Percentiles rank a stretch among this genome's conserved stretches.
phyloP scores from a whole-genome alignment of 2,888 invertebrate species.

The Apoda limacodes region DNA sequence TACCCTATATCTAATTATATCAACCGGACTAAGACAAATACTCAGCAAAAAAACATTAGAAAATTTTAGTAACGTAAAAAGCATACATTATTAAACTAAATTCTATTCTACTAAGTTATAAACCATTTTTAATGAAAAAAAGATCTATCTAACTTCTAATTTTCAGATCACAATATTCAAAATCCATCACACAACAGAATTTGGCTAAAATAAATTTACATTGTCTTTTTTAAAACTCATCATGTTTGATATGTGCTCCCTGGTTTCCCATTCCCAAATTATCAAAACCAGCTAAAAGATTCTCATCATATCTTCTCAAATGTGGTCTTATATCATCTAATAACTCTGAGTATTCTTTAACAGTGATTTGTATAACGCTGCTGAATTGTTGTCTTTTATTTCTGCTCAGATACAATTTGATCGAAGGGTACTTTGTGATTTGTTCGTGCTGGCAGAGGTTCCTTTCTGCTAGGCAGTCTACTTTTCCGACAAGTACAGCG shows the following conservation, averaged over 20 bases:
- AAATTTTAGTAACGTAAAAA: too few species aligned
- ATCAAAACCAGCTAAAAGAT: slow-evolving; percentile 26
- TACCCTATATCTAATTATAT: too few species aligned
- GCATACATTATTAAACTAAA: too few species aligned
- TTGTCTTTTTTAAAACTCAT: slow-evolving; percentile 50
- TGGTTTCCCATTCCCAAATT: slow-evolving; percentile 25
- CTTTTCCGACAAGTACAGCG: slow-evolving; percentile 48
- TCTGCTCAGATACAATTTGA: slow-evolving; percentile 41
- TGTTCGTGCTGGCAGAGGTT: slow-evolving; percentile 52
- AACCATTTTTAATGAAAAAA: too few species aligned
- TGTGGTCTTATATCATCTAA: slow-evolving; percentile 36
- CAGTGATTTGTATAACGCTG: slow-evolving; percentile 33
- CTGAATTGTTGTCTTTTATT: slow-evolving; percentile 32
- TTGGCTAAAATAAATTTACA: too few species aligned
- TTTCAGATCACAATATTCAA: too few species aligned
- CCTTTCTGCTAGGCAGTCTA: slow-evolving; percentile 52
- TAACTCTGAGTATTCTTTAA: slow-evolving; percentile 30
- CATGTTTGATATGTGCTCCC: slow-evolving; percentile 32
- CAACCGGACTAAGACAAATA: too few species aligned
- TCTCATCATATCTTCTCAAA: slow-evolving; percentile 31
- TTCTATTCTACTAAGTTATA: too few species aligned
- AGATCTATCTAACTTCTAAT: too few species aligned
- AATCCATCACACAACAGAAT: too few species aligned
- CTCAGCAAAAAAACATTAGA: too few species aligned
- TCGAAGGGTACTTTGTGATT: slow-evolving; percentile 46